Evolutionary conservation across 92 coral and sea anemone species (phyloP).

Genomic region (Epizoanthus ramosus): DNA sequence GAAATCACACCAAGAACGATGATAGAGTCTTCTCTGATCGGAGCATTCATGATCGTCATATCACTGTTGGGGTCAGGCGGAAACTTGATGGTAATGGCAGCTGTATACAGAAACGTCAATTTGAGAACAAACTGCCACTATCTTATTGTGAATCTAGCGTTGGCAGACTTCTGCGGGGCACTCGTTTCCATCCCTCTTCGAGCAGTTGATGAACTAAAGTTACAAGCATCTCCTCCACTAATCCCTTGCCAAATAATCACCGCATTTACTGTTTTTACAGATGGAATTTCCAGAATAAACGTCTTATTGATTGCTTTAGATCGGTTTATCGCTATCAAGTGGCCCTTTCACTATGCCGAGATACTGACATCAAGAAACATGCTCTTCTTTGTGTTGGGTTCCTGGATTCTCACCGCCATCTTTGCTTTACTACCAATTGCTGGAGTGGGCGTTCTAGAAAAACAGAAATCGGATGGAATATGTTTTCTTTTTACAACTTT

Average conservation of each 20-base stretch:
- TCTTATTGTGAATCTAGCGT: conserved; percentile 50
- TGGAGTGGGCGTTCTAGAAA: conserved; percentile 38
- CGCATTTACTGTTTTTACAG: conserved; percentile 57
- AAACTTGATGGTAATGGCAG: conserved; percentile 32
- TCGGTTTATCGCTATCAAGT: conserved; percentile 59
- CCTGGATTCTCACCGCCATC: conserved; percentile 14
- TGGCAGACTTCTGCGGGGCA: conserved; percentile 55
- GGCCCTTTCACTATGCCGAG: conserved; percentile 54
- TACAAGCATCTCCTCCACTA: not conserved
- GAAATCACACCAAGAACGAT: no score
- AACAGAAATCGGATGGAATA: not conserved
- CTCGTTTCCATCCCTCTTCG: conserved; percentile 55
- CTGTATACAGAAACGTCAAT: conserved; percentile 23
- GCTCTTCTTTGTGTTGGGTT: conserved; percentile 1
- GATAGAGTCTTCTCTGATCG: not conserved
- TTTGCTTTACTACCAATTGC: conserved; percentile 37
- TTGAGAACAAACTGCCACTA: conserved; percentile 40
- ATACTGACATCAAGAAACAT: conserved; percentile 21
- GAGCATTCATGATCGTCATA: conserved; percentile 16
- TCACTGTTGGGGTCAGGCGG: conserved; percentile 39
- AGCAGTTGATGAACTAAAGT: conserved; percentile 14
- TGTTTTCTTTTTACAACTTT: conserved; percentile 1
- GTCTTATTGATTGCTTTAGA: conserved; percentile 58
- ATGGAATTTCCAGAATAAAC: conserved; percentile 63
- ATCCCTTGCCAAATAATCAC: conserved; percentile 15